Evolutionary conservation across 2,797 vertebrate species (phyloP).

Genomic region (Botia kubotai): DNA sequence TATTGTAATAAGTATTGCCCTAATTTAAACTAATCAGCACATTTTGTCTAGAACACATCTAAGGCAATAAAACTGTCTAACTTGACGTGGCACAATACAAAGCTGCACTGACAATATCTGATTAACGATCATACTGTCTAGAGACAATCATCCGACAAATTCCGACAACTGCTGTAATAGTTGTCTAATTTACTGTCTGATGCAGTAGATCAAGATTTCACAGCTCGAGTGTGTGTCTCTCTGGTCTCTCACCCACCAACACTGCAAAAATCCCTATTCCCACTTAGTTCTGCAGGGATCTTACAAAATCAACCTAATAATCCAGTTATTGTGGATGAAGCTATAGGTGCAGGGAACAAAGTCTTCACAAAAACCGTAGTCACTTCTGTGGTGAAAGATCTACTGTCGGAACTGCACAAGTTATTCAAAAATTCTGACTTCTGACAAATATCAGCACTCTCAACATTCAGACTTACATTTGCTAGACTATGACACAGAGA

Average conservation of each 20-base stretch:
- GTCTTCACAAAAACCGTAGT: slow-evolving; percentile 3
- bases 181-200: slow-evolving; percentile 12
- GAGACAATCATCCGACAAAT: slow-evolving; percentile 3
- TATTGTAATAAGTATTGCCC: background rate
- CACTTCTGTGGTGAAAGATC: background rate
- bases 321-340: background rate
- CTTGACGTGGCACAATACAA: background rate
- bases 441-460: background rate
- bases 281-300: background rate
- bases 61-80: background rate
- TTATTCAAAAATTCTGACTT: background rate
- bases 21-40: background rate
- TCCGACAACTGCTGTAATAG: slow-evolving; percentile 3
- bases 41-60: background rate
- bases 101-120: background rate
- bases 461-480: background rate
- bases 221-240: background rate
- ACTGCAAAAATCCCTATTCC: background rate
- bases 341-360: background rate
- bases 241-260: background rate
- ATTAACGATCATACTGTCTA: background rate
- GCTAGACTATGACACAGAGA: background rate
- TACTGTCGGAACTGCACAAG: background rate
- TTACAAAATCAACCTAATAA: slow-evolving; percentile 11
- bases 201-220: background rate